Conservation (phyloP, 2,113 vertebrate species). For the Gasterosteus aculeatus region DNA sequence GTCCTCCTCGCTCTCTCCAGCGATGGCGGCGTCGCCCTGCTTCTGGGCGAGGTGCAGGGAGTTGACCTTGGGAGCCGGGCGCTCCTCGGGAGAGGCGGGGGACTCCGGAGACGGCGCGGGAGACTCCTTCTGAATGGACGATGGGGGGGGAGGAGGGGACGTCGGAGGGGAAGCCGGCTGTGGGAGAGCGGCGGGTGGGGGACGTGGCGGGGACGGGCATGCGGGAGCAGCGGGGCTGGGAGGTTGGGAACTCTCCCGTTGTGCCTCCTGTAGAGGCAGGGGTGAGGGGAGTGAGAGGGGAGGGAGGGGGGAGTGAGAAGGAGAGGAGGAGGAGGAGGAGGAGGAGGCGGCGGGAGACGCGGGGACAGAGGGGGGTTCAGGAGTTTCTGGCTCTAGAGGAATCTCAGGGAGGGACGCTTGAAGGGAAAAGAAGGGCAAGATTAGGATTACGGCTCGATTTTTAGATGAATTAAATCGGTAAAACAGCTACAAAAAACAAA, state of each 20-base stretch:
- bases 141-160: conserved; percentile 56
- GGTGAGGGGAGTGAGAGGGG: conserved; percentile 69
- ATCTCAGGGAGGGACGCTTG: conserved; percentile 71
- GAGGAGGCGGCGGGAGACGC: conserved; percentile 61
- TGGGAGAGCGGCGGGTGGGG: conserved; percentile 30
- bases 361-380: conserved; percentile 68
- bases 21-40: conserved; percentile 90
- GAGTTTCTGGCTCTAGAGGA: conserved; percentile 50
- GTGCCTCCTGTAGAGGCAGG: conserved; percentile 78
- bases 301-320: conserved; percentile 61
- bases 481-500: not conserved
- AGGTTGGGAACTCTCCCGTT: conserved; percentile 60
- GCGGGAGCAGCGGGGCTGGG: conserved; percentile 56
- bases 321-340: conserved; percentile 45
- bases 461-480: not conserved
- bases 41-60: conserved; percentile 91
- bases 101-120: conserved; percentile 72
- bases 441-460: conserved; percentile 1
- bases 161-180: conserved; percentile 37
- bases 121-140: conserved; percentile 59
- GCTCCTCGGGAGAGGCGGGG: conserved; percentile 76
- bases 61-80: conserved; percentile 78
- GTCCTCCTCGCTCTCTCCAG: conserved; percentile 90
- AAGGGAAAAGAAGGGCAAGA: conserved; percentile 18
- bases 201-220: conserved; percentile 47